Base-by-base conservation (phyloP, 2,113 vertebrate species). In the Aegotheles bennettii region DNA sequence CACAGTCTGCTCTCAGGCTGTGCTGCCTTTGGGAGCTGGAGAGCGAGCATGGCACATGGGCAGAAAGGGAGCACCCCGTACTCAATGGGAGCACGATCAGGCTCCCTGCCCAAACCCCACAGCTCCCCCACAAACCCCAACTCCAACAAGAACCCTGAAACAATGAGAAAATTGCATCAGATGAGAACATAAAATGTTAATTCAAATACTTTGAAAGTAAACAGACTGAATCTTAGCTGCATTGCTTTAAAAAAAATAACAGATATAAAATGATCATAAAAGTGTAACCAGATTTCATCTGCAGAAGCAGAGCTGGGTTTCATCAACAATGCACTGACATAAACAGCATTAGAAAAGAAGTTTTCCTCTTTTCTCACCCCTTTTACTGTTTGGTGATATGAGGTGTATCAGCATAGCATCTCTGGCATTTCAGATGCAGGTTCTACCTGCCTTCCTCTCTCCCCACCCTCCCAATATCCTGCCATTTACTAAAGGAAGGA, bases 401-500 rank as follows among this genome's bases (percentile, higher is more conserved):
- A 92, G 60, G 56, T 75, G 20, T 51, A 74, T n/a, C 83, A 28
- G 59, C 2, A 1, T 29, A 67, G 84, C 84, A 86, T 70, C 80
- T 51, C 74, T 82, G 89, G 38, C 59, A 67, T 94, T 95, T 97
- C 68, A 79, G 53, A 76, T 68, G 51, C 82, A 74, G 77, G 45
- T 90, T 87, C 51, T 92, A 95, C 87, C 91, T 95, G 92, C 94
- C 68, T 86, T 92, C 75, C 29, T 70, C 42, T 60, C 63, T 80
- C 82, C 28, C 64, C 68, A 80, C 59, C 67, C 83, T 80, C 90
- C 75, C 63, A 65, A 91, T 75, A 64, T 23, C 12, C 83, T 89
- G 70, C 88, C 83, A 59, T 91, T 96, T 82, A 90, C 87, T 88
- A 90, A 92, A 93, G 38, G 90, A 93, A 94, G 28, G 35, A 59